Base-by-base conservation (phyloP, 1,140 invertebrate species). In the Agrypnia vestita region DNA sequence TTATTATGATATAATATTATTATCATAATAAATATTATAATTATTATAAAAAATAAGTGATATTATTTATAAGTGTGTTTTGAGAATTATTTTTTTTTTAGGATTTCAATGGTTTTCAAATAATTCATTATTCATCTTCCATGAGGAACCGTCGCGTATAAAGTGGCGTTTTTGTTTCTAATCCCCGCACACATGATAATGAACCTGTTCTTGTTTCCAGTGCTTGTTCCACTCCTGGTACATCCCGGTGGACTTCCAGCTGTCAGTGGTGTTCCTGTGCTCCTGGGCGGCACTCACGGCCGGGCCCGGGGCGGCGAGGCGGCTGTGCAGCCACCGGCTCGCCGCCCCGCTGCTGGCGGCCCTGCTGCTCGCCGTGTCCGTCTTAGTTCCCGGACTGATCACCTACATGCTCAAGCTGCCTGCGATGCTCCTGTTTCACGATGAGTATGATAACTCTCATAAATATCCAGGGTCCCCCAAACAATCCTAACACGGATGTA, bases 221-320 rank as follows among this genome's bases (percentile, higher is more conserved):
- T 95, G 95, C 84, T 91, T 95, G 89, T 89, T 92, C 0, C 91
- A 93, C 84, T 91, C 93, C 0, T 96, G 94, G 95, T 96, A 95
- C 86, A 88, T 96, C 53, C 92, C 94, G 0, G 93, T 93, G 80
- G 95, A 96, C 85, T 94, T 94, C 86, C 94, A 95, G 85, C 93
- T 93, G 84, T 94, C 94, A 84, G 86, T 93, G 17, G 84, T 94
- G 0, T 90, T 92, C 0, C 88, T 93, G 3, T 82, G 94, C 1
- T 84, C 94, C 21, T 89, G 91, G 67, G 87, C 90, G 21, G 82
- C 92, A 8, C 87, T 93, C 44, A 89, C 85, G 44, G 86, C 80
- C 79, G 83, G 59, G 15, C 15, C 84, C 74, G 49, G 69, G 7
- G 44, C 85, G 0, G 86, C 86, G 0, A 73, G 86, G 0, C 76